Percentiles rank a stretch among this genome's conserved stretches.
Evolutionary conservation across 2,113 vertebrate species (phyloP).

Genomic region (Mirza zaza): DNA sequence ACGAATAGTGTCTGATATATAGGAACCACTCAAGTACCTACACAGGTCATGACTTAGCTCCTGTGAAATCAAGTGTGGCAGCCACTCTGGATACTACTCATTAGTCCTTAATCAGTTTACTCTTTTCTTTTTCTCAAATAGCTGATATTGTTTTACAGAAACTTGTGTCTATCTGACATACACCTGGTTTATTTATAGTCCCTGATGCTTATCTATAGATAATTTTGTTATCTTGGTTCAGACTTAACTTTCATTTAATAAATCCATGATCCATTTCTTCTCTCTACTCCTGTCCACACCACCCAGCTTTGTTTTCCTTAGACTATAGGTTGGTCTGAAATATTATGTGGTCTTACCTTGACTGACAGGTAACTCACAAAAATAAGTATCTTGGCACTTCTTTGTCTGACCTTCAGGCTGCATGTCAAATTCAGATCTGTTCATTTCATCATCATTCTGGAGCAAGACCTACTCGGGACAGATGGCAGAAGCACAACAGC

Average conservation of each 20-base stretch:
- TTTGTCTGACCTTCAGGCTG: neutral
- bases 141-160: neutral
- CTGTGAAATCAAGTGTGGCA: neutral
- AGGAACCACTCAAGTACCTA: neutral
- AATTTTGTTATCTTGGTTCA: constrained; percentile 36
- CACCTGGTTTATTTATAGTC: constrained; percentile 8
- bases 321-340: neutral
- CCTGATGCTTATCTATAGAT: neutral
- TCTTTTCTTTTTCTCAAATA: neutral
- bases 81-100: neutral
- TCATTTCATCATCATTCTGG: neutral
- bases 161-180: neutral
- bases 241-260: constrained; percentile 1
- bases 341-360: neutral
- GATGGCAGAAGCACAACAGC: neutral
- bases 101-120: neutral
- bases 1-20: neutral
- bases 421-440: neutral
- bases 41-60: neutral
- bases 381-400: neutral
- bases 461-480: neutral
- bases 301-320: neutral
- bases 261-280: constrained; percentile 12
- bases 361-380: neutral
- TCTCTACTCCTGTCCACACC: neutral